Conservation (phyloP, 2,888 invertebrate species). For the Eucera pruinosa region DNA sequence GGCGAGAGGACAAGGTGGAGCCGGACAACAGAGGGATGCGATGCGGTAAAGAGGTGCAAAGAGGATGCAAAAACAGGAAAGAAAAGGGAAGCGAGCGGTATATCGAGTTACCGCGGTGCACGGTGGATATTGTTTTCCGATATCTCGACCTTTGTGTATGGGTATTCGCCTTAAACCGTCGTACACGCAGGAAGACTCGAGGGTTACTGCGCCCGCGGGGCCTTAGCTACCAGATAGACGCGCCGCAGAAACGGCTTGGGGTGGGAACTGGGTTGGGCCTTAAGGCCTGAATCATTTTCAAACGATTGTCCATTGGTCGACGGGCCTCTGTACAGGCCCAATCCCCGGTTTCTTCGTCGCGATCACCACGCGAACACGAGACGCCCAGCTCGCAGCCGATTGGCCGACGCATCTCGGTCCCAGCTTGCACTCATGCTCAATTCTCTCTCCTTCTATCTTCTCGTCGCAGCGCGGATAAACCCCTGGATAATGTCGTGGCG, state of each 20-base stretch:
- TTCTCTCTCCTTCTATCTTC: neutral
- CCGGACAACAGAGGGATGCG: conserved; percentile 10
- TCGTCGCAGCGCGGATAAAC: conserved; percentile 53
- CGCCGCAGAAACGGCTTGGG: conserved; percentile 58
- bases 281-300: conserved; percentile 64
- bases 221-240: conserved; percentile 83
- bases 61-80: neutral
- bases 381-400: conserved; percentile 62
- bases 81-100: conserved; percentile 47
- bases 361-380: conserved; percentile 29
- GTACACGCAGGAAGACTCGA: conserved; percentile 82
- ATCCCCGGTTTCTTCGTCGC: conserved; percentile 30
- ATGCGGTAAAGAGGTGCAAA: neutral
- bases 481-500: conserved; percentile 68
- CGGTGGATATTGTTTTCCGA: conserved; percentile 78
- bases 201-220: conserved; percentile 85
- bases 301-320: conserved; percentile 70
- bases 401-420: conserved; percentile 39
- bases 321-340: conserved; percentile 43
- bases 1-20: conserved; percentile 12
- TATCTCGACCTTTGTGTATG: conserved; percentile 77
- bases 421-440: conserved; percentile 22
- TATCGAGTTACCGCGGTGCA: conserved; percentile 69
- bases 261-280: conserved; percentile 72
- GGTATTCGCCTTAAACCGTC: conserved; percentile 80